Evolutionary conservation across 2,797 vertebrate genomes (phyloP).

Genomic region (Cygnus olor): DNA sequence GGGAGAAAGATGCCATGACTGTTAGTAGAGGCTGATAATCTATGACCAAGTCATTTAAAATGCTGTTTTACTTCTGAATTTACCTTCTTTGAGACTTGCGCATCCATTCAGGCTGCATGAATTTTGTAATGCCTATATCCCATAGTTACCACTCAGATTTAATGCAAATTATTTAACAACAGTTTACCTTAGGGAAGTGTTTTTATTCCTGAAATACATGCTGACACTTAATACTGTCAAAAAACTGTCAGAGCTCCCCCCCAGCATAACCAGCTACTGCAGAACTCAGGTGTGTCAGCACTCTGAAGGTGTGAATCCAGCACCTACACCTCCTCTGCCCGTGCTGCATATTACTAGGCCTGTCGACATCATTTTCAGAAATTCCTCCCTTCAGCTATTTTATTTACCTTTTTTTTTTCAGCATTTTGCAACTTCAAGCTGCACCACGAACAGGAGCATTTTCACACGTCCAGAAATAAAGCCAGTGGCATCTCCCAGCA

Average conservation of each 20-base stretch:
- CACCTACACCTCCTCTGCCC: neutral
- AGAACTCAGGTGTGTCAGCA: neutral
- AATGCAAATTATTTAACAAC: neutral
- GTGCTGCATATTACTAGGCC: neutral
- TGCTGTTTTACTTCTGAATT: neutral
- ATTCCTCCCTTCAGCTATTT: neutral
- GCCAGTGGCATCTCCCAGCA: neutral
- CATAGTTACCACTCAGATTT: neutral
- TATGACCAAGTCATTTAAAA: neutral
- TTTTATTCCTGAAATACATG: neutral
- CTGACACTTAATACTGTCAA: neutral
- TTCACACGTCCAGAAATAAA: neutral
- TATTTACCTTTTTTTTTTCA: neutral
- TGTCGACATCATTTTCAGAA: neutral
- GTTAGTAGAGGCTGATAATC: neutral
- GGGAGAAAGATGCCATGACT: neutral
- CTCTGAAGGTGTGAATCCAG: neutral
- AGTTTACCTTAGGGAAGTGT: neutral
- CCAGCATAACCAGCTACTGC: neutral
- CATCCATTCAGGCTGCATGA: neutral
- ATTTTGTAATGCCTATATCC: neutral
- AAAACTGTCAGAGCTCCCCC: neutral
- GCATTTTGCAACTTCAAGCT: neutral
- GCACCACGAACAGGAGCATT: neutral
- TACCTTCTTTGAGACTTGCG: neutral